Base-by-base conservation (phyloP, 2,888 invertebrate genomes). In the Mycalesis mineus region DNA sequence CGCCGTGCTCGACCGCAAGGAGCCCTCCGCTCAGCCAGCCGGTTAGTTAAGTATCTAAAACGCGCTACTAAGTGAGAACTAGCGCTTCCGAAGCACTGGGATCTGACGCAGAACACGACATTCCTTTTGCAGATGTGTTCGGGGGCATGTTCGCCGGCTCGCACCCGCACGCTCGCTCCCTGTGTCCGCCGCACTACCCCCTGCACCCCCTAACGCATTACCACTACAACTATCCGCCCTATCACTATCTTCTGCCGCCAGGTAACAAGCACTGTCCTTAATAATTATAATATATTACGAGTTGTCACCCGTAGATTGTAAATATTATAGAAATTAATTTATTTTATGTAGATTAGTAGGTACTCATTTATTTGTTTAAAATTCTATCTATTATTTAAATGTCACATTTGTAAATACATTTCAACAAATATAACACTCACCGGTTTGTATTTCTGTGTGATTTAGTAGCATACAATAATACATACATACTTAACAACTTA, bases 41-140 rank as follows among this genome's bases (percentile, higher is more conserved):
- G 89, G 90, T 90, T 86, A 90, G 89, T 88, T 88, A 89, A 88
- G 88, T 89, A 89, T 88, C 88, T 84, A 80, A 77, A 76, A 67
- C 75, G 88, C 85, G 87, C 86, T 84, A 81, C 71, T 72, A 58
- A 78, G 87, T 86, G 74, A 87, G 86, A 73, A 80, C 74, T 81
- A 81, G 84, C 86, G 86, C 86, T 84, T 84, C 15, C 65, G 68
- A 70, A 71, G 84, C 84, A 79, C 80, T 65, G 67, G 64, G 57
- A 70, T 72, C 70, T 85, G 76, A 85, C 71, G 74, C 76, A 73
- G 68, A 15, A 57, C 61, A 63, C 70, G 66, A 50, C 70, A 67
- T 80, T 86, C 72, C 84, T 79, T 87, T 88, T 80, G 78, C 88
- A 89, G 89, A 88, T 88, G 78, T 74, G 67, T 88, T 82, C 73